phyloP scores from a whole-genome alignment of 1,140 invertebrate genomes.

The Scaptomyza hsui region DNA sequence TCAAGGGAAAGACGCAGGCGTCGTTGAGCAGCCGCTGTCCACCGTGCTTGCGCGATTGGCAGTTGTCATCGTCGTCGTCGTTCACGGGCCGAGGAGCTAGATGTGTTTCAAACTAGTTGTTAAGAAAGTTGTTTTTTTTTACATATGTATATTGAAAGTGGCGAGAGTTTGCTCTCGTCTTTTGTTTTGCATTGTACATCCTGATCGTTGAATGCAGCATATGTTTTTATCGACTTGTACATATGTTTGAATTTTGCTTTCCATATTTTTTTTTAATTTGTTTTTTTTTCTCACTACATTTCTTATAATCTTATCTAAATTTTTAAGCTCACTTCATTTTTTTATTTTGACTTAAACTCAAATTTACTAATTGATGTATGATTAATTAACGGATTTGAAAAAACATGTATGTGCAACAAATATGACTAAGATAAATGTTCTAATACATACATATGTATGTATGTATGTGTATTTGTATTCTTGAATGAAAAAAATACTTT shows the following conservation, averaged over 20 bases:
- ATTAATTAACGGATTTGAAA: background rate
- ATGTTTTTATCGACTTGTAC: conserved; percentile 11
- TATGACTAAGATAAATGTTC: background rate
- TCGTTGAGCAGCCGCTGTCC: conserved; percentile 38
- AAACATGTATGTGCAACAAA: too few relatives aligned
- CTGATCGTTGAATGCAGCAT: conserved; percentile 24
- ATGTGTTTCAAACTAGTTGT: conserved; percentile 27
- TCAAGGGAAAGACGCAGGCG: conserved; percentile 24
- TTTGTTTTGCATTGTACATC: conserved; percentile 18
- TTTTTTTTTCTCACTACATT: background rate
- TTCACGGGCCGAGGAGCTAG: conserved; percentile 1
- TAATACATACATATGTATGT: background rate
- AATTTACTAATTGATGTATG: background rate
- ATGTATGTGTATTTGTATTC: too few relatives aligned
- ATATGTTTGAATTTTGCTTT: conserved; percentile 27
- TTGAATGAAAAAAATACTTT: too few relatives aligned
- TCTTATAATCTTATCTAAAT: too few relatives aligned
- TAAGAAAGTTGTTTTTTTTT: conserved; percentile 31
- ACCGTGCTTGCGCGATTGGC: conserved; percentile 27
- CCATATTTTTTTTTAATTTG: conserved; percentile 4
- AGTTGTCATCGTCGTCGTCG: background rate
- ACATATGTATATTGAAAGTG: conserved; percentile 9
- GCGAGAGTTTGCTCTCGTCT: background rate
- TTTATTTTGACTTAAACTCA: background rate
- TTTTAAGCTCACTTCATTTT: too few relatives aligned